Conservation (phyloP, 1,140 invertebrate genomes). For the Pemphigus obesinymphae region DNA sequence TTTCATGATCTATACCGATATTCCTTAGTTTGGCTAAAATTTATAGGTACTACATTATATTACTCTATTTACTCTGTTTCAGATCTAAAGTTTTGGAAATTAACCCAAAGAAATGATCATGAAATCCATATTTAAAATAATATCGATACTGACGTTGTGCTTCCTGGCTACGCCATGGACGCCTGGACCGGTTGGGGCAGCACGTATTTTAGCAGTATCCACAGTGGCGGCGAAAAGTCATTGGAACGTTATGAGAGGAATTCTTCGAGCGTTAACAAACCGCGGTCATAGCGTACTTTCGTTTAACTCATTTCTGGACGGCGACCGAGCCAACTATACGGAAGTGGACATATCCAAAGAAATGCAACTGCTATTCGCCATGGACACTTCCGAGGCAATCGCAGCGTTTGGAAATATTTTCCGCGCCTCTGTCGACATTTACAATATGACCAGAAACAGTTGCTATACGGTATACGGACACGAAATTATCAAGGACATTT, state of each 20-base stretch:
- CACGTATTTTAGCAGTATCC: slow-evolving; percentile 42
- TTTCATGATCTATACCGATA: no score
- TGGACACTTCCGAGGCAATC: no score
- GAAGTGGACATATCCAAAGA: background rate
- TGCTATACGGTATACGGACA: background rate
- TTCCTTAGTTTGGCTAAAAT: no score
- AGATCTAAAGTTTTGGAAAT: no score
- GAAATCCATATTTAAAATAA: no score
- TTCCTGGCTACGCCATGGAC: no score
- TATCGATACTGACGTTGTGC: no score
- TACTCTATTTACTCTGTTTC: no score
- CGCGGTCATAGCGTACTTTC: slow-evolving; percentile 49
- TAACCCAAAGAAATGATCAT: no score
- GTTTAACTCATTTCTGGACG: slow-evolving; percentile 40
- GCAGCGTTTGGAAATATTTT: no score
- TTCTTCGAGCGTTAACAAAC: slow-evolving; percentile 47
- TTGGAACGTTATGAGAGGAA: slow-evolving; percentile 49
- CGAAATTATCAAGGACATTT: background rate
- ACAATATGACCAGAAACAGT: background rate
- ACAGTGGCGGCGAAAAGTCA: slow-evolving; percentile 48
- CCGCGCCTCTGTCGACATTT: no score
- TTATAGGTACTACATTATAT: no score
- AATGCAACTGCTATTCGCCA: background rate
- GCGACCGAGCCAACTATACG: background rate
- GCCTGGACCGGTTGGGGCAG: background rate